Evolutionary conservation across 2,888 invertebrate species (phyloP).

Genomic region (Drosophila mercatorum): DNA sequence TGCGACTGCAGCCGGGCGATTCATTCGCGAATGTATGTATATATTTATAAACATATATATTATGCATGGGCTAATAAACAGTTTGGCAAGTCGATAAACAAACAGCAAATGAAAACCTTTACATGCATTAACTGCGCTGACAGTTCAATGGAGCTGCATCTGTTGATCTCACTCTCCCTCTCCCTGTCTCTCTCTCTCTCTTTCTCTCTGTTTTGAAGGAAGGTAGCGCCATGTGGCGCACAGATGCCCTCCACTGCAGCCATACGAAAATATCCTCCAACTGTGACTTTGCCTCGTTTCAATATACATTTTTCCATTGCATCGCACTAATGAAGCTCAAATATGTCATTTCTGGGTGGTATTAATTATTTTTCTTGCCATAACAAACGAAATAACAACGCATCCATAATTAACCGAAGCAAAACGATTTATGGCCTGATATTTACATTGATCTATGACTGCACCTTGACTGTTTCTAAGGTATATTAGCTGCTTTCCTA

Average conservation of each 20-base stretch:
- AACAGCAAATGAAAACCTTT: constrained; percentile 28
- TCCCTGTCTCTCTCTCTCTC: background rate
- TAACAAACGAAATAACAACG: constrained; percentile 54
- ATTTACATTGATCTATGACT: constrained; percentile 4
- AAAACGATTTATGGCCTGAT: constrained; percentile 29
- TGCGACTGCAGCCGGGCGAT: constrained; percentile 27
- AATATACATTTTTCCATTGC: constrained; percentile 8
- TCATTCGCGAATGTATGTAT: constrained; percentile 7
- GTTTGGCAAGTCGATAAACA: constrained; percentile 31
- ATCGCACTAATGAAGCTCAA: constrained; percentile 32
- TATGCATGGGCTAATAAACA: constrained; percentile 32
- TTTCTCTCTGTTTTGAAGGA: background rate
- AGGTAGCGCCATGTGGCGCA: constrained; percentile 69
- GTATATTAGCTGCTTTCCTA: background rate
- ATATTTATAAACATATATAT: constrained; percentile 7
- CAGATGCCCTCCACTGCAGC: constrained; percentile 53
- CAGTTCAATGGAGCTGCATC: constrained; percentile 46
- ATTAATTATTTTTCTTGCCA: constrained; percentile 56
- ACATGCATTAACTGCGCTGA: constrained; percentile 29
- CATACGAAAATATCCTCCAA: constrained; percentile 22
- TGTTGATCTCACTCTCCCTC: constrained; percentile 7
- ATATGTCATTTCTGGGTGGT: constrained; percentile 37
- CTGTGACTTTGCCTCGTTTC: constrained; percentile 12
- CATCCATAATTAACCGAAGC: constrained; percentile 20
- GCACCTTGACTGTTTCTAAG: constrained; percentile 21